Evolutionary conservation across 2,888 invertebrate genomes (phyloP).

Genomic region (Camponotus fellah): DNA sequence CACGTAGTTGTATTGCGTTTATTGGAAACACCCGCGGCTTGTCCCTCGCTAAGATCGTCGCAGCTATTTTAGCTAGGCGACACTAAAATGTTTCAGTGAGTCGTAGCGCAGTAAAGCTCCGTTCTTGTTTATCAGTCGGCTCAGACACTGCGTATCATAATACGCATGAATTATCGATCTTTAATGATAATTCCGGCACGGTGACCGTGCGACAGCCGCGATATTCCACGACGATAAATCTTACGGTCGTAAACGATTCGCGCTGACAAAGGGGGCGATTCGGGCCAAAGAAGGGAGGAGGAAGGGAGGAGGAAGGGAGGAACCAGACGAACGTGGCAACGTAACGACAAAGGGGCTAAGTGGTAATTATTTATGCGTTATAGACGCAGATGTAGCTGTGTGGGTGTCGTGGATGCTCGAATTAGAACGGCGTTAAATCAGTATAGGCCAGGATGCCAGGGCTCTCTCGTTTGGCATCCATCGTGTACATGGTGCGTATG

Average conservation of each 20-base stretch:
- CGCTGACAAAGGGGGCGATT: conserved; percentile 75
- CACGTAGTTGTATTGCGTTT: conserved; percentile 31
- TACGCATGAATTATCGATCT: conserved; percentile 80
- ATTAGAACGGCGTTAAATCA: conserved; percentile 81
- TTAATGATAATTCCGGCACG: conserved; percentile 78
- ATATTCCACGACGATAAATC: conserved; percentile 81
- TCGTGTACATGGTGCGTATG: background rate
- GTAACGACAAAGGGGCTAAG: conserved; percentile 81
- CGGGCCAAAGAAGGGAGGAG: conserved; percentile 19
- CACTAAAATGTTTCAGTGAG: conserved; percentile 41
- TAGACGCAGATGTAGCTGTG: conserved; percentile 61
- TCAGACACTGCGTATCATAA: conserved; percentile 50
- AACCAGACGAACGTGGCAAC: conserved; percentile 70
- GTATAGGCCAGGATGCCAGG: conserved; percentile 75
- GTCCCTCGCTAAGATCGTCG: conserved; percentile 32
- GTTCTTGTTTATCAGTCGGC: conserved; percentile 57
- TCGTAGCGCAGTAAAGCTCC: conserved; percentile 20
- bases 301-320: background rate
- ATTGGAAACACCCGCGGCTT: conserved; percentile 29
- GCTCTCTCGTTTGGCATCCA: conserved; percentile 49
- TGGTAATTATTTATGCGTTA: conserved; percentile 84
- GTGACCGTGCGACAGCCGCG: conserved; percentile 59
- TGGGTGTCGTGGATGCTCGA: conserved; percentile 72
- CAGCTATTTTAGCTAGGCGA: conserved; percentile 45
- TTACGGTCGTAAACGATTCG: conserved; percentile 74